A percentile compares a stretch with the other conserved stretches of the same genome.
These are phyloP conservation scores for Botia kubotai DNA, from an alignment of 2,797 vertebrate genomes.

Conservation along the genomic window DNA sequence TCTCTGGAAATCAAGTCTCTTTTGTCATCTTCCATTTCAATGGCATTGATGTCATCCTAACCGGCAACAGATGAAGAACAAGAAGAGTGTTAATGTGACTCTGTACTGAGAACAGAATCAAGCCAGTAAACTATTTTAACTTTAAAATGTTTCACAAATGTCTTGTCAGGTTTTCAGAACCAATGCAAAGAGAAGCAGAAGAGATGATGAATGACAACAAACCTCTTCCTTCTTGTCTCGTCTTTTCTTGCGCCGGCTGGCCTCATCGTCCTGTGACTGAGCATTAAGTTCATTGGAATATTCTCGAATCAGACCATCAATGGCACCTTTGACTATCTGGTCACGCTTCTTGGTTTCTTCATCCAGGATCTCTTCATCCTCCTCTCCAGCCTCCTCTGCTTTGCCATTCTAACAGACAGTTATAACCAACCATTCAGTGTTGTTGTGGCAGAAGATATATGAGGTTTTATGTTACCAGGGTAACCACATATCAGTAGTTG, in stretches of 20 bases:
- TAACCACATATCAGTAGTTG: too few species aligned
- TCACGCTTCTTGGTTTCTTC: slow-evolving; percentile 97
- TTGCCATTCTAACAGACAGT: slow-evolving; percentile 78
- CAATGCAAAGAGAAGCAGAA: neutral
- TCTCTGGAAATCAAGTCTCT: slow-evolving; percentile 99
- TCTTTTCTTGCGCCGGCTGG: slow-evolving; percentile 94
- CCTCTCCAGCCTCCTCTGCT: slow-evolving; percentile 74
- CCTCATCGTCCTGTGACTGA: slow-evolving; percentile 92
- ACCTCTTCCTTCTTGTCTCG: slow-evolving; percentile 99
- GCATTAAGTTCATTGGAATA: slow-evolving; percentile 97
- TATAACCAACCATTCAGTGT: neutral
- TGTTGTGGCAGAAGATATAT: too few species aligned
- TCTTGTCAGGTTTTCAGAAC: neutral
- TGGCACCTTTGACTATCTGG: slow-evolving; percentile 92
- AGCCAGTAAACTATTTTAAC: too few species aligned
- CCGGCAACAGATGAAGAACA: slow-evolving; percentile 61
- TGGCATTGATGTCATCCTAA: slow-evolving; percentile 97
- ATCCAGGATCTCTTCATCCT: slow-evolving; percentile 92
- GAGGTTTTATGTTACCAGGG: too few species aligned
- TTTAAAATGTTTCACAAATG: too few species aligned
- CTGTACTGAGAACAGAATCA: neutral
- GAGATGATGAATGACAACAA: slow-evolving; percentile 44
- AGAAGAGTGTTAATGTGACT: neutral
- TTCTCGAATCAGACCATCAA: slow-evolving; percentile 95
- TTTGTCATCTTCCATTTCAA: slow-evolving; percentile 99